A percentile compares a stretch with the other conserved stretches of the same genome.
Evolutionary conservation across 2,113 vertebrate genomes (phyloP).

Genomic region (Gadus macrocephalus): DNA sequence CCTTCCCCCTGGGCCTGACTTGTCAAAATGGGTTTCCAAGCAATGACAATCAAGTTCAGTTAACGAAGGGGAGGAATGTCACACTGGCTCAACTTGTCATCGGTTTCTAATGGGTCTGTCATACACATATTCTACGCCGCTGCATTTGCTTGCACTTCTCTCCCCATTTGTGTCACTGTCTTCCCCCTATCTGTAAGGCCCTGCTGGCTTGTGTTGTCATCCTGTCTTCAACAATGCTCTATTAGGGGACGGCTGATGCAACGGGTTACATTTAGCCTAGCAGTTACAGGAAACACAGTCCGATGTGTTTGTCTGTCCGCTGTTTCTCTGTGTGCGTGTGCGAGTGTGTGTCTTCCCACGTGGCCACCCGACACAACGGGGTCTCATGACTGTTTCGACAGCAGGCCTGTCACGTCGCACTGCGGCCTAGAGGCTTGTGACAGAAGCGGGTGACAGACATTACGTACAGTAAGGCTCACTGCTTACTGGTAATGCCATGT

Average conservation of each 20-base stretch:
- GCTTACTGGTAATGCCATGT: background rate
- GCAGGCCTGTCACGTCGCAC: too few relatives aligned
- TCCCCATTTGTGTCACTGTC: conserved; percentile 1
- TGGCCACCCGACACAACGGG: too few relatives aligned
- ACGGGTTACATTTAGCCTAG: conserved; percentile 22
- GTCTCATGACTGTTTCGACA: too few relatives aligned
- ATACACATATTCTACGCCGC: conserved; percentile 14
- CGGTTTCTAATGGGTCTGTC: conserved; percentile 23
- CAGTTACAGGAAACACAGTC: conserved; percentile 38
- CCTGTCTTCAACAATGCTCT: conserved; percentile 14
- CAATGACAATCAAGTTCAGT: conserved; percentile 9
- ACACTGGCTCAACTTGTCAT: conserved; percentile 23
- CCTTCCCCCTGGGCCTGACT: conserved; percentile 24
- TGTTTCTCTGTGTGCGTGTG: background rate
- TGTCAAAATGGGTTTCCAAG: conserved; percentile 35
- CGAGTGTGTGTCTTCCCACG: background rate
- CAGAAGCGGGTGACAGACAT: conserved; percentile 4
- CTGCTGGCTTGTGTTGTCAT: conserved; percentile 31
- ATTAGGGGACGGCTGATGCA: conserved; percentile 15
- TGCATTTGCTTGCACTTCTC: conserved; percentile 10
- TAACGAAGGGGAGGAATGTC: conserved; percentile 18
- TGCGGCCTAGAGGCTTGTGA: too few relatives aligned
- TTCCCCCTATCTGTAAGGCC: conserved; percentile 12
- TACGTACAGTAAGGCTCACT: background rate
- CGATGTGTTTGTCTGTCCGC: conserved; percentile 6